These are phyloP conservation scores for Drosophila testacea DNA, from an alignment of 2,888 invertebrate genomes.

Conservation along the genomic window DNA sequence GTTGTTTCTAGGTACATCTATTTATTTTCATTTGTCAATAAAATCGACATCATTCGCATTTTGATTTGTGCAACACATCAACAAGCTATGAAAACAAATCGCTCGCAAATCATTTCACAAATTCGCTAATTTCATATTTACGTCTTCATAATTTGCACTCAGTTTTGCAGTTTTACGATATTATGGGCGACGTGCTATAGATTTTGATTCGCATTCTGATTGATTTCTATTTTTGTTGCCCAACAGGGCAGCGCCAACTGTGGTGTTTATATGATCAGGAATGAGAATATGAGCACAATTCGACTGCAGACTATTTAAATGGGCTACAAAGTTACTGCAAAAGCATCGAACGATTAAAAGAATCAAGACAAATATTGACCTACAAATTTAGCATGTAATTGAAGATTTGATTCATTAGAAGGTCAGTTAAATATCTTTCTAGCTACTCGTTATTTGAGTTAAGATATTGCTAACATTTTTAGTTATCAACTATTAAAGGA, in stretches of 20 bases:
- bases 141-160: conserved; percentile 74
- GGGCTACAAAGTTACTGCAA: no score
- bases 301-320: not conserved
- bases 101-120: conserved; percentile 51
- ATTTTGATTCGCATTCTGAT: conserved; percentile 25
- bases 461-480: no score
- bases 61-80: conserved; percentile 59
- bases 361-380: not conserved
- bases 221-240: conserved; percentile 54
- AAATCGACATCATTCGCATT: conserved; percentile 67
- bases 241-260: conserved; percentile 13
- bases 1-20: conserved; percentile 53
- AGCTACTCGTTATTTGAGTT: no score
- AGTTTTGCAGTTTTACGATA: conserved; percentile 43
- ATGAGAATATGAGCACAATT: not conserved
- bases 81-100: conserved; percentile 60
- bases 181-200: conserved; percentile 17
- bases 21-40: conserved; percentile 71
- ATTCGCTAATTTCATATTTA: conserved; percentile 61
- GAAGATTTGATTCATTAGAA: no score
- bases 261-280: conserved; percentile 12
- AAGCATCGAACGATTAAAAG: no score
- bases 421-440: no score
- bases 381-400: not conserved
- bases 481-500: no score